Conservation (phyloP, 2,113 vertebrate genomes). For the Daboia siamensis region DNA sequence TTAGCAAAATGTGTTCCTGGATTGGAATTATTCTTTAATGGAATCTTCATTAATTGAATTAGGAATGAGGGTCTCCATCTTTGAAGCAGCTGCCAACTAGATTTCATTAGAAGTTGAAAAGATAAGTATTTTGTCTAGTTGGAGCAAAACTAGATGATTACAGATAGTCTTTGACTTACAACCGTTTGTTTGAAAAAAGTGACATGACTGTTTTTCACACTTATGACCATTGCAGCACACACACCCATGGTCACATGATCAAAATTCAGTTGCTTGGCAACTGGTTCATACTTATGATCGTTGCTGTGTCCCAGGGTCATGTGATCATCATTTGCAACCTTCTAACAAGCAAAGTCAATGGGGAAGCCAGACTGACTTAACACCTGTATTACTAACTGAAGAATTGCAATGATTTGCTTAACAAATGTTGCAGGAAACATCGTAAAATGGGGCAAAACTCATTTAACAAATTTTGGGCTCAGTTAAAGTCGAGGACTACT, state of each 20-base stretch:
- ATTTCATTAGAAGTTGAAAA: slow-evolving; percentile 61
- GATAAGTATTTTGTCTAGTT: slow-evolving; percentile 61
- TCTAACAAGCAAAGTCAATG: not conserved
- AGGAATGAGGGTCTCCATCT: slow-evolving; percentile 53
- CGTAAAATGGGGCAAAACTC: not conserved
- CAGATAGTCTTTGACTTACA: slow-evolving; percentile 13
- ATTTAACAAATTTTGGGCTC: not conserved
- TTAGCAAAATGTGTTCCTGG: slow-evolving; percentile 43
- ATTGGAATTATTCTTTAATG: slow-evolving; percentile 45
- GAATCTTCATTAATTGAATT: slow-evolving; percentile 49
- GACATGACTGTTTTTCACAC: not conserved
- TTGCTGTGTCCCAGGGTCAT: not conserved
- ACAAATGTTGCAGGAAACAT: not conserved
- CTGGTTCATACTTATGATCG: not conserved
- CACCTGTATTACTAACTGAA: not conserved
- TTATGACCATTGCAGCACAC: not conserved
- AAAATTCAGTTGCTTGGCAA: not conserved
- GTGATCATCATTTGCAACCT: not conserved
- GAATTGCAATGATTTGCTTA: not conserved
- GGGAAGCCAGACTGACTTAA: not conserved
- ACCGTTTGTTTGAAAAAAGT: not conserved
- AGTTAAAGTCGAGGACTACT: not conserved
- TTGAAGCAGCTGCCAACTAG: slow-evolving; percentile 48
- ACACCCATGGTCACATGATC: not conserved
- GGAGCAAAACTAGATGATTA: slow-evolving; percentile 41